Evolutionary conservation across 37 sponge, comb jelly and placozoan species (phyloP).

Genomic region (Geodia barretti): DNA sequence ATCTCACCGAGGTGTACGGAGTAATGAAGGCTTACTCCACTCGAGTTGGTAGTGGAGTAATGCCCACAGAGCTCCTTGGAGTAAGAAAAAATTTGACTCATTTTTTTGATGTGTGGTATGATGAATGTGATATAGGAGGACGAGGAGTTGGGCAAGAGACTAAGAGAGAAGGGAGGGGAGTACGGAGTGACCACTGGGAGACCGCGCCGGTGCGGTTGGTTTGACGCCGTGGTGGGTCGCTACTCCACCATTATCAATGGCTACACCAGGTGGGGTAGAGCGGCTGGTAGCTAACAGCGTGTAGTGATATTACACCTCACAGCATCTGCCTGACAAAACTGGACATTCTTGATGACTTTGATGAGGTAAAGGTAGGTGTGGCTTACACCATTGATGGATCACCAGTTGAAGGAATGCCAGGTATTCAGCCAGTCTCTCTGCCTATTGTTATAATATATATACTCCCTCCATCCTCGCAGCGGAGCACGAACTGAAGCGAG

Average conservation of each 20-base stretch:
- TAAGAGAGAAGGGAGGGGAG: conserved; percentile 86
- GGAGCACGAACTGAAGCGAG: conserved; percentile 59
- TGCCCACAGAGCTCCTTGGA: conserved; percentile 91
- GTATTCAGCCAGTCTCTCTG: conserved; percentile 7
- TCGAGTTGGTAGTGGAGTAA: conserved; percentile 90
- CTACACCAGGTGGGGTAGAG: conserved; percentile 66
- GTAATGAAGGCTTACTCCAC: conserved; percentile 98
- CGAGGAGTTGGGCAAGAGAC: conserved; percentile 81
- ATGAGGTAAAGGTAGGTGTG: conserved; percentile 93
- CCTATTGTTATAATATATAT: conserved; percentile 1
- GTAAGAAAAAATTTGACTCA: conserved; percentile 30
- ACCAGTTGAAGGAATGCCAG: conserved; percentile 73
- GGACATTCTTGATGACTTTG: conserved; percentile 93
- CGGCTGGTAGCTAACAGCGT: neutral
- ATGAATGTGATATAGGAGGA: neutral
- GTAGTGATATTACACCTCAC: neutral
- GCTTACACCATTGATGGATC: conserved; percentile 88
- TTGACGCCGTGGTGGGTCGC: conserved; percentile 86
- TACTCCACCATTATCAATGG: conserved; percentile 94
- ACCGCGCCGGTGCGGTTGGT: conserved; percentile 96
- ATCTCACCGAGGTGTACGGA: conserved; percentile 71
- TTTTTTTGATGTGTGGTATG: too few species aligned
- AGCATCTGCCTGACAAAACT: conserved; percentile 92
- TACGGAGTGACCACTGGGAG: conserved; percentile 98
- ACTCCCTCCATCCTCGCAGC: conserved; percentile 24